These are phyloP conservation scores for Pelecanoides urinatrix DNA, from an alignment of 2,113 vertebrate genomes.

Conservation along the genomic window DNA sequence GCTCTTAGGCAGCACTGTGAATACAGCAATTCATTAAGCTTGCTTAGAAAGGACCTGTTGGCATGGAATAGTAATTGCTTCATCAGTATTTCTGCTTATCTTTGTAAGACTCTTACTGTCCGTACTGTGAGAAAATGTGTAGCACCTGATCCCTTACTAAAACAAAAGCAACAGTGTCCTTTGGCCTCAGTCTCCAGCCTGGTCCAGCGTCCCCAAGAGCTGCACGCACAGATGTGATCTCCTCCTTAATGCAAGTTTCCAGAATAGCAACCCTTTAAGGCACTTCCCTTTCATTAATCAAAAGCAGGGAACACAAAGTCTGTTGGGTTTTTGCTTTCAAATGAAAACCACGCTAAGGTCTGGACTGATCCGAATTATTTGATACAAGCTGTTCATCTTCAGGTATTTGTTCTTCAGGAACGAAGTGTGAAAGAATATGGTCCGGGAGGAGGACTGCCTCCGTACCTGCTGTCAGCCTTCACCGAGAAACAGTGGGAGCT, in stretches of 20 bases:
- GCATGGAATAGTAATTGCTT: background rate
- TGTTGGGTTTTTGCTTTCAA: background rate
- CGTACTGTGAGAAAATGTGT: background rate
- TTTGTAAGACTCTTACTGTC: background rate
- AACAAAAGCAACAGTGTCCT: background rate
- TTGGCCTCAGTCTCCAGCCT: background rate
- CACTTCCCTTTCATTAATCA: constrained; percentile 49
- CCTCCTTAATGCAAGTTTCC: background rate
- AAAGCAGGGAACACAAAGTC: constrained; percentile 14
- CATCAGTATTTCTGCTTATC: background rate
- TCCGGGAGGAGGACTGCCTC: background rate
- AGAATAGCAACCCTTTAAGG: constrained; percentile 21
- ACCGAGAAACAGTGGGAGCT: background rate
- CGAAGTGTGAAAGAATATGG: background rate
- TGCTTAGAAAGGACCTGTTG: background rate
- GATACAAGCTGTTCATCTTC: background rate
- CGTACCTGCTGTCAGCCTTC: background rate
- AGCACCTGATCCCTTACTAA: rapidly evolving
- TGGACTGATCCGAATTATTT: background rate
- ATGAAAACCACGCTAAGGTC: background rate
- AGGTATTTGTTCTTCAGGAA: background rate
- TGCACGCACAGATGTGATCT: background rate
- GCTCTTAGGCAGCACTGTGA: background rate
- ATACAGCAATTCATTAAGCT: background rate
- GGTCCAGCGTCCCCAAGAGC: background rate